Base-by-base conservation (phyloP, 2,888 invertebrate species). In the Caenorhabditis virilis region DNA sequence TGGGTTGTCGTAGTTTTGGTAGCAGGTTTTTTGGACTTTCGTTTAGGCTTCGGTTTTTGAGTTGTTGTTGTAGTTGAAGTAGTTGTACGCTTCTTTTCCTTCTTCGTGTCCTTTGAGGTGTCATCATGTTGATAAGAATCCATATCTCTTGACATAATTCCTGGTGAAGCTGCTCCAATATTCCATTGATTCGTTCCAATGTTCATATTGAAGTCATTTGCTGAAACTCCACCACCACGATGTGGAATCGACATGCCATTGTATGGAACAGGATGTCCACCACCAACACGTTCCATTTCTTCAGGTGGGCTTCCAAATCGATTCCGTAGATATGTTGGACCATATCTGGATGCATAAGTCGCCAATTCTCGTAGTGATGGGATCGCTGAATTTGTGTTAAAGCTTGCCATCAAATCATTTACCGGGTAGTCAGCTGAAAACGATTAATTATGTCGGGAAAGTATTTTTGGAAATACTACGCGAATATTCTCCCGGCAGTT, bases 391-490 rank as follows among this genome's bases (percentile, higher is more conserved):
- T 30, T 48, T 7, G 47, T 51, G 36, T 48, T 62, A 48, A 69
- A 69, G 22, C 65, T 65, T 25, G 18, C 51, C 65, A 69, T 69
- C 20, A 69, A 42, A 18, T 69, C 69, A 36, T 69, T 69, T 4
- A 23, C 46, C 11, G 58, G 46, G 43, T 62, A 65, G 18, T 58
- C 61, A 27, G 55, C 64, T 55, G 42, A 4, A 42, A 42, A 15
- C 11, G 5, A 36, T 15, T 13, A n/a, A n/a, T n/a, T 36, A n/a
- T 36, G 30, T 13, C 30, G 7, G 7, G 6, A 6, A 30, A 30
- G 7, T 6, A 30, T 13, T 30, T 30, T 30, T 13, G 30, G 13
- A 46, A 22, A 52, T 39, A 47, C 42, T 33, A 62, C 62, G 55
- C 38, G 59, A 53, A 36, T 63, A 68, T 16, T 62, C 62, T 13